A percentile compares a stretch with the other conserved stretches of the same genome.
phyloP scores from a whole-genome alignment of 1,140 invertebrate species.

The Megathymus violae region DNA sequence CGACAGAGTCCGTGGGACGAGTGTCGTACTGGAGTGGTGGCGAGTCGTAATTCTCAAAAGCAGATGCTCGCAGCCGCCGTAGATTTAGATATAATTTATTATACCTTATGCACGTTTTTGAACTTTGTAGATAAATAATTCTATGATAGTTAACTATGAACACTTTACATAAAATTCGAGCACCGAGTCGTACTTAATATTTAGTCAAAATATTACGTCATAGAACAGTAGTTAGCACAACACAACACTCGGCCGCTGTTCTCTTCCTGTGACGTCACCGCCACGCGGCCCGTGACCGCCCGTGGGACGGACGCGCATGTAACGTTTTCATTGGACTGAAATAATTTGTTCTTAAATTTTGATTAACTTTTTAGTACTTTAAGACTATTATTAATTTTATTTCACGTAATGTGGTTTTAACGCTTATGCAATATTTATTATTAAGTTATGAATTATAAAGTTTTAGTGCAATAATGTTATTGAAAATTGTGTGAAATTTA shows the following conservation, averaged over 20 bases:
- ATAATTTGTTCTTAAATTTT: conserved; percentile 71
- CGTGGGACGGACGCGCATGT: conserved; percentile 52
- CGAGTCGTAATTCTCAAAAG: conserved; percentile 14
- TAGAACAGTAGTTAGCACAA: conserved; percentile 80
- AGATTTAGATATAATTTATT: conserved; percentile 55
- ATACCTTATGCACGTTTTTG: conserved; percentile 66
- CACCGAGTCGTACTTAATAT: conserved; percentile 83
- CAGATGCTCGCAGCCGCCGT: conserved; percentile 41
- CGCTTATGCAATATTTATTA: conserved; percentile 82
- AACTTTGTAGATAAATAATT: conserved; percentile 78
- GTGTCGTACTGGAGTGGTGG: background rate
- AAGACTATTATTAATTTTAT: conserved; percentile 74
- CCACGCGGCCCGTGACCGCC: conserved; percentile 41
- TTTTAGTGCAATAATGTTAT: conserved; percentile 82
- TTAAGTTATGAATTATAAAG: conserved; percentile 75
- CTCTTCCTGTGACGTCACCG: conserved; percentile 54
- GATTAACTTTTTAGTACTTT: conserved; percentile 71
- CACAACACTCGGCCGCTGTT: conserved; percentile 72
- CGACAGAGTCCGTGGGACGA: background rate
- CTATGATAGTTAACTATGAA: conserved; percentile 71
- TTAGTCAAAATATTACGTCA: conserved; percentile 79
- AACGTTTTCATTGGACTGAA: conserved; percentile 75
- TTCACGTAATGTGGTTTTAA: conserved; percentile 73
- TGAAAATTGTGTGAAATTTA: conserved; percentile 80
- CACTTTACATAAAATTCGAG: conserved; percentile 80